Evolutionary conservation across 2,113 vertebrate genomes (phyloP).

Genomic region (Scalopus aquaticus): DNA sequence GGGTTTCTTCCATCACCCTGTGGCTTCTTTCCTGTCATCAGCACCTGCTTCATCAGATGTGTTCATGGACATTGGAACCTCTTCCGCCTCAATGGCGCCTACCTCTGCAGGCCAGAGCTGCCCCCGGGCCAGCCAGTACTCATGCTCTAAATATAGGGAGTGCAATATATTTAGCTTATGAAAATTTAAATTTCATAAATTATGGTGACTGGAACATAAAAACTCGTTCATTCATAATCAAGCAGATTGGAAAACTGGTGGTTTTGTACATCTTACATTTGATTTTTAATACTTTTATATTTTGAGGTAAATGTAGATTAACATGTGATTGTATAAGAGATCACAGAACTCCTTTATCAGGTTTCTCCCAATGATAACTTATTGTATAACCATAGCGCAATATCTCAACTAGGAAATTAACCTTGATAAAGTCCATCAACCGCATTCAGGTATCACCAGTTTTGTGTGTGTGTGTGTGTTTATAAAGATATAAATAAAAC

Average conservation of each 20-base stretch:
- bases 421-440: neutral
- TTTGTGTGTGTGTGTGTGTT: neutral
- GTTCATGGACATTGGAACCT: neutral
- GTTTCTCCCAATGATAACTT: neutral
- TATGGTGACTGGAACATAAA: neutral
- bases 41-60: neutral
- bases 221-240: slow-evolving; percentile 11
- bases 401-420: neutral
- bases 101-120: neutral
- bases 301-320: neutral
- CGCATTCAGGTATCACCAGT: neutral
- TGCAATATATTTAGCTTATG: neutral
- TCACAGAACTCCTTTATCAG: neutral
- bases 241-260: neutral
- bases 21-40: neutral
- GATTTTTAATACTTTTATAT: neutral
- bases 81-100: neutral
- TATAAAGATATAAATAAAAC: no score
- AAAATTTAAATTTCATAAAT: neutral
- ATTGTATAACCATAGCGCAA: neutral
- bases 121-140: neutral
- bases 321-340: neutral
- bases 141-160: neutral
- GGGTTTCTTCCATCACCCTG: neutral
- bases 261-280: neutral